Conservation (phyloP, 1,140 invertebrate genomes). For the Bombyx mandarina region DNA sequence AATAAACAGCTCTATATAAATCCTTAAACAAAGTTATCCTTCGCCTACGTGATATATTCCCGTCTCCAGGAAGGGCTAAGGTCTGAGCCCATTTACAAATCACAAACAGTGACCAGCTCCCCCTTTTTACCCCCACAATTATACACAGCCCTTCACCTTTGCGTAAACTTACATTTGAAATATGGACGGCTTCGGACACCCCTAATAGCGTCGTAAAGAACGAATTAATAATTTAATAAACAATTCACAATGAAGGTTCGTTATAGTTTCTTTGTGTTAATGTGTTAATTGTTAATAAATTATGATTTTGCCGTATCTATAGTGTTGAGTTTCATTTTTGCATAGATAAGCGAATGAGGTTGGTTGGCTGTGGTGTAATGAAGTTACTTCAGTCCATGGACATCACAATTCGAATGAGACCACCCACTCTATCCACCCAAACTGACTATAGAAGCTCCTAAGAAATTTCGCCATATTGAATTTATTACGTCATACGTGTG, state of each 20-base stretch:
- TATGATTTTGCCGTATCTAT: background rate
- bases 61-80: constrained; percentile 66
- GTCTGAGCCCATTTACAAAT: constrained; percentile 70
- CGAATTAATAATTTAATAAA: constrained; percentile 17
- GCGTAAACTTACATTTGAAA: constrained; percentile 50
- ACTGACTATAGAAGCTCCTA: too few relatives aligned
- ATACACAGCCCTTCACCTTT: constrained; percentile 63
- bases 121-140: constrained; percentile 37
- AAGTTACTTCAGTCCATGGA: too few relatives aligned
- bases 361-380: too few relatives aligned
- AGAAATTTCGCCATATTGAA: too few relatives aligned
- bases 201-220: constrained; percentile 26
- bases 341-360: too few relatives aligned
- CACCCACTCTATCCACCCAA: too few relatives aligned
- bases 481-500: too few relatives aligned
- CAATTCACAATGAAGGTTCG: background rate
- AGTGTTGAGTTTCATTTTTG: too few relatives aligned
- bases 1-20: constrained; percentile 34
- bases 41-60: constrained; percentile 65
- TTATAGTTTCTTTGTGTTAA: background rate
- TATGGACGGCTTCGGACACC: constrained; percentile 44
- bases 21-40: constrained; percentile 60
- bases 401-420: too few relatives aligned
- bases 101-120: constrained; percentile 67
- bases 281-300: background rate